phyloP scores from a whole-genome alignment of 2,888 invertebrate species.

The Dicranocentrus wangi region DNA sequence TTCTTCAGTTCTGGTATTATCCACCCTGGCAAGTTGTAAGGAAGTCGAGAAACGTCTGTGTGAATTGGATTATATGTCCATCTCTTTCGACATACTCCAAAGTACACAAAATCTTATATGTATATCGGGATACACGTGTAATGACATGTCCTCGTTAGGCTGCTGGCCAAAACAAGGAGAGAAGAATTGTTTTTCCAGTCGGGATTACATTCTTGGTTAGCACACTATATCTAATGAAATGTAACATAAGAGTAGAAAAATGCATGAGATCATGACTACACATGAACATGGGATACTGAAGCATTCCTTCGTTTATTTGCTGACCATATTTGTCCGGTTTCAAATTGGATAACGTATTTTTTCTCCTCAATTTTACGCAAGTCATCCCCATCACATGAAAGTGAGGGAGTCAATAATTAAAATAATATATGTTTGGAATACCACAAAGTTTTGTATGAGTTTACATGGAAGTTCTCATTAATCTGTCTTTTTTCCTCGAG shows the following conservation, averaged over 20 bases:
- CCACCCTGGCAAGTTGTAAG: background rate
- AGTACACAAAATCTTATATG: too few relatives aligned
- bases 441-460: too few relatives aligned
- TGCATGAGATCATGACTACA: background rate
- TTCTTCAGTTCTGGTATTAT: background rate
- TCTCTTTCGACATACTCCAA: too few relatives aligned
- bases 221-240: background rate
- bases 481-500: too few relatives aligned
- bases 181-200: background rate
- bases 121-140: constrained; percentile 29
- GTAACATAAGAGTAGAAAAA: background rate
- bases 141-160: constrained; percentile 15
- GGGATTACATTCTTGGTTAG: background rate
- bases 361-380: background rate
- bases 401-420: too few relatives aligned
- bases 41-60: too few relatives aligned
- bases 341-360: background rate
- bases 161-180: background rate
- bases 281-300: too few relatives aligned
- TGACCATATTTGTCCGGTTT: background rate
- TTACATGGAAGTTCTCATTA: too few relatives aligned
- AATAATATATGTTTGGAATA: too few relatives aligned
- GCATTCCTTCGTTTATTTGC: background rate
- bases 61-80: background rate
- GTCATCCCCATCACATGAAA: background rate